These are phyloP conservation scores for Anas bernieri DNA, from an alignment of 2,797 vertebrate species.

Conservation along the genomic window DNA sequence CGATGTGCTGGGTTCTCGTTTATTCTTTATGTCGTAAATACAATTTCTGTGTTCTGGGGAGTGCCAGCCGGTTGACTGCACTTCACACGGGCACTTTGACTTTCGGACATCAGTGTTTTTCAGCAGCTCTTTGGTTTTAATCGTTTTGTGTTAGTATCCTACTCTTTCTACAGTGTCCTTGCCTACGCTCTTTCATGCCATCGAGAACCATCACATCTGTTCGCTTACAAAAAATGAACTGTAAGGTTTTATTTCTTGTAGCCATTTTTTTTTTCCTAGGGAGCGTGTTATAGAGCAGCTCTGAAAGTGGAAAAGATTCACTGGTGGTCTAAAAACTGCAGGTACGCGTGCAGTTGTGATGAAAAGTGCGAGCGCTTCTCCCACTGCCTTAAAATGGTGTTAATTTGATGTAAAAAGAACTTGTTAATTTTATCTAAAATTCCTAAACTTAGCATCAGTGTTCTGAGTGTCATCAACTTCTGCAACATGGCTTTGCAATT, in stretches of 20 bases:
- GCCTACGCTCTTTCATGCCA: background rate
- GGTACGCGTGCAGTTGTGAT: fast-evolving
- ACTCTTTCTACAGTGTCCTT: background rate
- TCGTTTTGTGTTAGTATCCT: background rate
- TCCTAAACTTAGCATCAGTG: background rate
- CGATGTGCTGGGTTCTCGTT: fast-evolving
- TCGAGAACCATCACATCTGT: background rate
- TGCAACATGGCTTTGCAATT: background rate
- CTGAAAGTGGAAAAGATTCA: fast-evolving
- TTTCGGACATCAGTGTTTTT: fast-evolving
- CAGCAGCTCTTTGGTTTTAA: background rate
- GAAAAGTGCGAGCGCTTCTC: fast-evolving
- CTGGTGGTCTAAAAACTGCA: background rate
- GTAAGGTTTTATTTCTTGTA: background rate
- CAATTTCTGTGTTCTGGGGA: fast-evolving
- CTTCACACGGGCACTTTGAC: fast-evolving
- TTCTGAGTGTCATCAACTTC: background rate
- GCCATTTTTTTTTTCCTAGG: background rate
- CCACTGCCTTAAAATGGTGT: background rate
- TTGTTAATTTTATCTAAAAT: background rate
- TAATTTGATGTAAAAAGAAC: background rate
- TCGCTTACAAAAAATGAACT: background rate
- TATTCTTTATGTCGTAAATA: background rate
- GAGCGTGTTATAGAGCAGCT: fast-evolving
- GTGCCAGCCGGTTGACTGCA: fast-evolving